Base-by-base conservation (phyloP, 37 sponge, comb jelly and placozoan genomes). In the Halichondria panicea region DNA sequence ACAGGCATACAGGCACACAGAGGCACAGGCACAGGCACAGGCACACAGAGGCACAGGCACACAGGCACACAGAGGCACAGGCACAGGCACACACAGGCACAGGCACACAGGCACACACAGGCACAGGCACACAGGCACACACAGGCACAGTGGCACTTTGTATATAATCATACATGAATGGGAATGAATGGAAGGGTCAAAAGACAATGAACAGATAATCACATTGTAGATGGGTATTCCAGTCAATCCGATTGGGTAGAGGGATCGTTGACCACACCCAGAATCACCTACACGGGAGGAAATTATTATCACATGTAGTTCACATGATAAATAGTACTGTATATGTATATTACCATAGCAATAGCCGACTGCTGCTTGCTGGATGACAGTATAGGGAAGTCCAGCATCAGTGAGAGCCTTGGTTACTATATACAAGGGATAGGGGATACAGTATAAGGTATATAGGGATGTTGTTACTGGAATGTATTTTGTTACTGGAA, bases 201-300 rank as follows among this genome's bases (percentile, higher is more conserved):
- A 24, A 11, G 64, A 46, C 53, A 27, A 38, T n/a, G 33, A 46
- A 38, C 0, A 38, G 5, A 33, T 24, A 38, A 31, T 32, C 12
- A 93, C 96, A 89, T 95, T 95, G 63, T 92, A 95, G 4, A 95
- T 82, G 0, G 96, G 96, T 6, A 95, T 75, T 1, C 96, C 96
- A 38, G 96, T 92, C 74, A 95, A 24, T 4, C 96, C 96, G 33
- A 95, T 77, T 41, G 79, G 84, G 43, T 95, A 95, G 58, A 92
- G 66, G 27, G 96, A 93, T 57, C 93, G 63, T 80, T 95, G 96
- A 32, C 96, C 96, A 66, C 91, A 88, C 1, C 90, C 92, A 41
- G 72, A 71, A 37, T 95, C 93, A 34, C 94, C 94, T 84, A 44
- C 5, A 46, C 18, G 35, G 9, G 39, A 24, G 9, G 18, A 64